A percentile compares a stretch with the other conserved stretches of the same genome.
These are phyloP conservation scores for Tribolium castaneum DNA, from an alignment of 1,140 invertebrate species.

Conservation along the genomic window DNA sequence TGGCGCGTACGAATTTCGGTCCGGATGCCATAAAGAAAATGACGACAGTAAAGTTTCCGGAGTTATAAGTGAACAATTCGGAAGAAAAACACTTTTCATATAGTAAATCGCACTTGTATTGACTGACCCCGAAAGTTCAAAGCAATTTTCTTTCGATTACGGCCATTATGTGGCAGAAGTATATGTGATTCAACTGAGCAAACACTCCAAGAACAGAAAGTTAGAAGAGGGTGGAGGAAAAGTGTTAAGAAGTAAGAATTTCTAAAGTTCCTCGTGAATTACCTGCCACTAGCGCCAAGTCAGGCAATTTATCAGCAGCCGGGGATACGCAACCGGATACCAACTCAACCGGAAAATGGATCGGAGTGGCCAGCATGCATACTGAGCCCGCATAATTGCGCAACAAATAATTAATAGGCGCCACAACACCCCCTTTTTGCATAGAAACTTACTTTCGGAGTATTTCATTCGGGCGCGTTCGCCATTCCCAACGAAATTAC, in stretches of 20 bases:
- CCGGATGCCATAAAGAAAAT: background rate
- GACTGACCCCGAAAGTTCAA: slow-evolving; percentile 53
- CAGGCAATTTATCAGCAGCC: slow-evolving; percentile 60
- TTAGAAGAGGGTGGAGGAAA: slow-evolving; percentile 48
- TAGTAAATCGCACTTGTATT: slow-evolving; percentile 53
- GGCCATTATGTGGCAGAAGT: slow-evolving; percentile 56
- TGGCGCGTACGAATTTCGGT: background rate
- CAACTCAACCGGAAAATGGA: slow-evolving; percentile 60
- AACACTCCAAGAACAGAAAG: slow-evolving; percentile 55
- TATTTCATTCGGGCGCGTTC: background rate
- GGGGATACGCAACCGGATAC: slow-evolving; percentile 45
- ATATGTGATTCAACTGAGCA: slow-evolving; percentile 58
- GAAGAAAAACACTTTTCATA: slow-evolving; percentile 42
- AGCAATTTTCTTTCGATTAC: slow-evolving; percentile 60
- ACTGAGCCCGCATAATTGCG: slow-evolving; percentile 41
- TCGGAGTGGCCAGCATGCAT: slow-evolving; percentile 49
- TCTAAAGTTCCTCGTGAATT: slow-evolving; percentile 59
- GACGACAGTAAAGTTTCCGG: slow-evolving; percentile 1
- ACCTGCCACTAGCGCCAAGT: slow-evolving; percentile 58
- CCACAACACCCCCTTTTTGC: background rate
- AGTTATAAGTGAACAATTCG: slow-evolving; percentile 37
- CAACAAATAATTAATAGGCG: slow-evolving; percentile 41
- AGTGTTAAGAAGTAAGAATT: slow-evolving; percentile 60
- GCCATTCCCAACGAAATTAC: background rate
- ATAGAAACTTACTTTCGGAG: background rate